These are phyloP conservation scores for Rhipidura dahli DNA, from an alignment of 2,113 vertebrate species.

Conservation along the genomic window DNA sequence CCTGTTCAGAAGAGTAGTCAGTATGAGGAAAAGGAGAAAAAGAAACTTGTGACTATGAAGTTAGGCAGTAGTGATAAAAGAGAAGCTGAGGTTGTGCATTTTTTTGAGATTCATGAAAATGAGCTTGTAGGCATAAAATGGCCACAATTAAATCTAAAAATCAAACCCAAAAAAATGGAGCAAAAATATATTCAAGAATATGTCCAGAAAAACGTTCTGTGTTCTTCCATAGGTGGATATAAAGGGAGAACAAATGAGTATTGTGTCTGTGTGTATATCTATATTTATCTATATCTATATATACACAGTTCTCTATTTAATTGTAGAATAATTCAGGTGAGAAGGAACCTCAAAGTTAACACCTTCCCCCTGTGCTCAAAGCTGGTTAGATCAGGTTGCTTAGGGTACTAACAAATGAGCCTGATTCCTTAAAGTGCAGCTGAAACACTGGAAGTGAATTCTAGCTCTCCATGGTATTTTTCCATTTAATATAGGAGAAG, in stretches of 20 bases:
- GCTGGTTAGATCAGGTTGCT: neutral
- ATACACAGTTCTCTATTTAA: neutral
- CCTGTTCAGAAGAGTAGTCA: neutral
- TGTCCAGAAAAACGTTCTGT: neutral
- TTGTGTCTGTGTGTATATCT: accelerated
- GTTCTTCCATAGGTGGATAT: neutral
- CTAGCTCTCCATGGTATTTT: neutral
- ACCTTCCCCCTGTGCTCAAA: neutral
- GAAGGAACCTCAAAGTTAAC: neutral
- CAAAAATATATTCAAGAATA: neutral
- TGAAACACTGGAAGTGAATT: neutral
- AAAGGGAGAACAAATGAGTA: neutral
- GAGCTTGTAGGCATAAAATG: neutral
- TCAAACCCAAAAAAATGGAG: neutral
- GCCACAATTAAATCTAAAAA: neutral
- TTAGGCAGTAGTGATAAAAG: neutral
- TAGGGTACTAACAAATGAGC: neutral
- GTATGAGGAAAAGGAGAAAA: neutral
- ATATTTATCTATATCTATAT: accelerated
- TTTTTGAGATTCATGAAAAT: neutral
- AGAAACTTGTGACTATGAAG: neutral
- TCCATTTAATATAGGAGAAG: neutral
- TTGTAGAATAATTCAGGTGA: neutral
- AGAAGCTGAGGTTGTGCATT: neutral
- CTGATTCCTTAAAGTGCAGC: neutral